Evolutionary conservation across 2,797 vertebrate species (phyloP).

Genomic region (Hylomyscus alleni): DNA sequence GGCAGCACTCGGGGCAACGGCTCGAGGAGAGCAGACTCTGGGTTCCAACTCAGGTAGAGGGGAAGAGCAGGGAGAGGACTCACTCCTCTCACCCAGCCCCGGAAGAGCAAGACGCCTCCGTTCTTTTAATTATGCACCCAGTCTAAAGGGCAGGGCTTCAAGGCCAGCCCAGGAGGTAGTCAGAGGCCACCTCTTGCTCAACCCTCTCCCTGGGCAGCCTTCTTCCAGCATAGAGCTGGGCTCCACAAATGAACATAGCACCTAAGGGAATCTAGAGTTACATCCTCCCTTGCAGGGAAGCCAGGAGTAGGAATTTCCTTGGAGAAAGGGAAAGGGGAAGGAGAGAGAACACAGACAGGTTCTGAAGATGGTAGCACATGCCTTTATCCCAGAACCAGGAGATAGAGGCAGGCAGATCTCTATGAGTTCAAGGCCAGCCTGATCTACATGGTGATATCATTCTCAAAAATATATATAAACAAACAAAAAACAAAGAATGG

Average conservation of each 20-base stretch:
- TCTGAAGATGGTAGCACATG: background rate
- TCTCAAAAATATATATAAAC: background rate
- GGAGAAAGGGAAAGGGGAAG: too few species aligned
- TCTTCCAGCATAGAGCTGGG: fast-evolving
- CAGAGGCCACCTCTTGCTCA: background rate
- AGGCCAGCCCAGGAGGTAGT: background rate
- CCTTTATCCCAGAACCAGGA: background rate
- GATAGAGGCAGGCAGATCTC: background rate
- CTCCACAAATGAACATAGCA: background rate
- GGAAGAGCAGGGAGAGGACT: background rate
- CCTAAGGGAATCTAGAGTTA: background rate
- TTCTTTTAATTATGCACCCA: too few species aligned
- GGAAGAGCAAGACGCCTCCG: background rate
- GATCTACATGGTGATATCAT: background rate
- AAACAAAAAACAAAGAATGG: background rate
- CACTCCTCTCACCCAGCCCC: fast-evolving
- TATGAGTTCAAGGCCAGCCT: background rate
- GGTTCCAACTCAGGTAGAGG: background rate
- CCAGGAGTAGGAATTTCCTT: background rate
- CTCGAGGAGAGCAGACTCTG: background rate
- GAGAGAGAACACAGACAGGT: background rate
- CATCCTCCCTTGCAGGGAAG: background rate
- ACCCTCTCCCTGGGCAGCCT: fast-evolving
- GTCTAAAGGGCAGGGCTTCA: background rate
- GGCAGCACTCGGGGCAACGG: background rate